Percentiles rank a stretch among this genome's conserved stretches.
phyloP scores from a whole-genome alignment of 2,113 vertebrate species.

The Petrocephalus microphthalmus region DNA sequence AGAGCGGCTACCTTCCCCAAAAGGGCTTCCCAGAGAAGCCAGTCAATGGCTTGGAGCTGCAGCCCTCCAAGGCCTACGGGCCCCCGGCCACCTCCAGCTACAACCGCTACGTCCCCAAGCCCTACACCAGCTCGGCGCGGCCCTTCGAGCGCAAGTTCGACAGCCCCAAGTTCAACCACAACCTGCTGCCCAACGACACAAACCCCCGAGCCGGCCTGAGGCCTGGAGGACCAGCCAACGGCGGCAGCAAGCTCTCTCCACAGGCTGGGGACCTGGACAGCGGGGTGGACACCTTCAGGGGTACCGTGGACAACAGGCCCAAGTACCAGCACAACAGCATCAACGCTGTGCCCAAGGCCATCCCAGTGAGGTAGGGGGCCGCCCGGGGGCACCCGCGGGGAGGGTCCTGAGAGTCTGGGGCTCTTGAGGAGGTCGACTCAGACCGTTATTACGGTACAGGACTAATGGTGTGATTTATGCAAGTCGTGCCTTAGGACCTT shows the following conservation, averaged over 20 bases:
- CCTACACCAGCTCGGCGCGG: constrained; percentile 72
- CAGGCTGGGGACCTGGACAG: constrained; percentile 77
- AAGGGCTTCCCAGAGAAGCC: constrained; percentile 81
- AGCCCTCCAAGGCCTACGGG: constrained; percentile 57
- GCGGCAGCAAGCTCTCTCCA: constrained; percentile 60
- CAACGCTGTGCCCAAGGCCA: constrained; percentile 83
- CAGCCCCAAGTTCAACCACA: constrained; percentile 96
- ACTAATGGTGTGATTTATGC: not conserved
- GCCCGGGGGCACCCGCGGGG: not conserved
- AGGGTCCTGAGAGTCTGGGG: not conserved
- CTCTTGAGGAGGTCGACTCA: not conserved
- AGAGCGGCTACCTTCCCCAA: constrained; percentile 76
- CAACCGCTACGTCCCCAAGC: constrained; percentile 75
- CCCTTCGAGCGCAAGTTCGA: constrained; percentile 94
- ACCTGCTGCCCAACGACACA: constrained; percentile 83
- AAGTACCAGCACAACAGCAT: constrained; percentile 87
- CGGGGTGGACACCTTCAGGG: constrained; percentile 75
- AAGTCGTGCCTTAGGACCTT: not conserved
- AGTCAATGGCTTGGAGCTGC: constrained; percentile 68
- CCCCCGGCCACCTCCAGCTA: constrained; percentile 57
- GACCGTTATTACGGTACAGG: not conserved
- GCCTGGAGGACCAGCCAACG: constrained; percentile 43
- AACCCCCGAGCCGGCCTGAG: constrained; percentile 59
- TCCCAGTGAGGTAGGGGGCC: constrained; percentile 84
- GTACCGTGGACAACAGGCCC: constrained; percentile 73